These are phyloP conservation scores for Amazona vittata DNA, from an alignment of 2,113 vertebrate species.

Conservation along the genomic window DNA sequence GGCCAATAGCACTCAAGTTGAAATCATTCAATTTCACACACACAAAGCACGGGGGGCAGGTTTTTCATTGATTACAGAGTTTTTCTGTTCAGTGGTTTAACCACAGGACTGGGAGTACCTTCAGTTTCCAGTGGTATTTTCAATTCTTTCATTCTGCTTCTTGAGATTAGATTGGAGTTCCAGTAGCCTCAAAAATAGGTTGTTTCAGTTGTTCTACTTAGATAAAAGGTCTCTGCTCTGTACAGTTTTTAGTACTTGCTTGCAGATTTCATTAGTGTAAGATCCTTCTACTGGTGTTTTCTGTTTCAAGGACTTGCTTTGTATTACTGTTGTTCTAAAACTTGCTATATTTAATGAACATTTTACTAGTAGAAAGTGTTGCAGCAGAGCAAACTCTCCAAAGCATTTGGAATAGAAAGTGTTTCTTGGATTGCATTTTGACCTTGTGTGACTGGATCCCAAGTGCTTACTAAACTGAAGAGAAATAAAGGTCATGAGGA, in stretches of 20 bases:
- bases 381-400: background rate
- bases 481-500: background rate
- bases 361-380: constrained; percentile 33
- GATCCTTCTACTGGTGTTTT: background rate
- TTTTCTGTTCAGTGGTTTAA: background rate
- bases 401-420: background rate
- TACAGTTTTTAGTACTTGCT: constrained; percentile 13
- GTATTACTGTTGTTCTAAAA: constrained; percentile 29
- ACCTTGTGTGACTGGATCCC: background rate
- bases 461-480: background rate
- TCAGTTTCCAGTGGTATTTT: constrained; percentile 9
- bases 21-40: background rate
- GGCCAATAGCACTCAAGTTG: background rate
- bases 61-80: constrained; percentile 12
- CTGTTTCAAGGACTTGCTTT: constrained; percentile 26
- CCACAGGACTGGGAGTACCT: background rate
- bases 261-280: background rate
- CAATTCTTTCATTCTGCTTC: background rate
- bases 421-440: background rate
- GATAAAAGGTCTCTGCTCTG: background rate
- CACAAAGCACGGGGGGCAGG: background rate
- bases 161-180: background rate
- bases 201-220: constrained; percentile 8
- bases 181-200: background rate
- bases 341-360: background rate